Conservation (phyloP, 2,797 vertebrate species). For the Tenualosa thibaudeaui region DNA sequence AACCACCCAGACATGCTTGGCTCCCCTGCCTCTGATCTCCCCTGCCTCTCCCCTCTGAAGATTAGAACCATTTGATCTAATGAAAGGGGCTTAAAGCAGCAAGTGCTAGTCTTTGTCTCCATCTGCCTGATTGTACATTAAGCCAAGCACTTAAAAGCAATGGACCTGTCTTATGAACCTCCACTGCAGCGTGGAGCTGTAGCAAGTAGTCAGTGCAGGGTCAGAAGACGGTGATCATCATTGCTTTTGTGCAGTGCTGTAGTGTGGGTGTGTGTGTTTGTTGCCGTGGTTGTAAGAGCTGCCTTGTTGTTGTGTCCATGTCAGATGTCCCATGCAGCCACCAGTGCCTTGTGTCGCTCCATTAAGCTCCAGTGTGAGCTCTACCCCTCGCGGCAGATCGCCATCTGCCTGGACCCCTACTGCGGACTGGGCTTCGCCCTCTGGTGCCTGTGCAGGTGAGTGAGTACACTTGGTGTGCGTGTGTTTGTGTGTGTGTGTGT, state of each 20-base stretch:
- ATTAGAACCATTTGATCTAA: background rate
- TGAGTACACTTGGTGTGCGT: background rate
- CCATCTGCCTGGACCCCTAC: slow-evolving; percentile 95
- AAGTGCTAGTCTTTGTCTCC: background rate
- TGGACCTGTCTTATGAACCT: background rate
- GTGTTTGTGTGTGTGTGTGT: background rate
- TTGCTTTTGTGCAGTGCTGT: background rate
- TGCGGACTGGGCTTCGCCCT: slow-evolving; percentile 96
- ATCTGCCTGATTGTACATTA: background rate
- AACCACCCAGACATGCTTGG: background rate
- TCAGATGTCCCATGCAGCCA: slow-evolving; percentile 95
- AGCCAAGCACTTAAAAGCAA: background rate
- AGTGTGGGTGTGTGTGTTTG: background rate
- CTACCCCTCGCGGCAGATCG: slow-evolving; percentile 93
- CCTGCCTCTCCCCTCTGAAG: background rate
- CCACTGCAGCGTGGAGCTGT: background rate
- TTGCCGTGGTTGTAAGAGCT: background rate
- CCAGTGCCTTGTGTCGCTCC: slow-evolving; percentile 96
- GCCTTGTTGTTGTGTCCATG: background rate
- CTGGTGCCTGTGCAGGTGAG: slow-evolving; percentile 90
- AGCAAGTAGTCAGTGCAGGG: background rate
- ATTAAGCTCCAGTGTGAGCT: slow-evolving; percentile 97
- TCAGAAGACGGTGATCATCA: background rate
- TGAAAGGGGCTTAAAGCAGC: background rate
- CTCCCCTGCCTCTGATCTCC: background rate